These are phyloP conservation scores for Spatulosminthurus flaviceps DNA, from an alignment of 2,888 invertebrate species.

Conservation along the genomic window DNA sequence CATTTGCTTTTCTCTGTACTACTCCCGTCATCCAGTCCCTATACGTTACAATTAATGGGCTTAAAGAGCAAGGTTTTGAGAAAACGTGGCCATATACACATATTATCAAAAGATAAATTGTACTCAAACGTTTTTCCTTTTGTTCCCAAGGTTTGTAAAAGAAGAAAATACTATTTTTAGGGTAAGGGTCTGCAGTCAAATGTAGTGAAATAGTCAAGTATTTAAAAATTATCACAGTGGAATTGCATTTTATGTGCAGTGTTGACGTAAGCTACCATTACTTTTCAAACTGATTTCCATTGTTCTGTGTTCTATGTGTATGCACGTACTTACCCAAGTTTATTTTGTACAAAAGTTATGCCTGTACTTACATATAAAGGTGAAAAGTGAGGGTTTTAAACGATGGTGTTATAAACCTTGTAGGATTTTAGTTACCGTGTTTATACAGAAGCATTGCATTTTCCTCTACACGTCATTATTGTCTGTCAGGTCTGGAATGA, in stretches of 20 bases:
- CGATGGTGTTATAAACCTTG: no score
- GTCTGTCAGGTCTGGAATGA: conserved; percentile 4
- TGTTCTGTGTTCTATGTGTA: no score
- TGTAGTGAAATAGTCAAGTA: background rate
- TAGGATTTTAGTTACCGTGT: no score
- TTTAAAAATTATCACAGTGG: conserved; percentile 12
- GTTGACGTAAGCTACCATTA: conserved; percentile 1
- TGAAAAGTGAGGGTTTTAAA: background rate
- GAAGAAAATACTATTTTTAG: background rate
- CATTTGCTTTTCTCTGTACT: background rate
- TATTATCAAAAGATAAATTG: no score
- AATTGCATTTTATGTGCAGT: conserved; percentile 9
- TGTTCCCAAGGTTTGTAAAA: background rate
- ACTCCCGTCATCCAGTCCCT: background rate
- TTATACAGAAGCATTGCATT: background rate
- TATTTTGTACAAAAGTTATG: no score
- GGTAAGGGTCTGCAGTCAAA: no score
- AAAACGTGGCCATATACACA: background rate
- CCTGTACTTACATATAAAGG: background rate
- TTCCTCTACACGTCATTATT: conserved; percentile 1
- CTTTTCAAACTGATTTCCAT: background rate
- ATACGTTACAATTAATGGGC: background rate
- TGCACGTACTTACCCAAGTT: no score
- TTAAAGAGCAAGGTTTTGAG: background rate
- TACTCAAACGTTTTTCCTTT: background rate